Conservation (phyloP, 2,888 invertebrate species). For the Chrysopilus asiliformis region DNA sequence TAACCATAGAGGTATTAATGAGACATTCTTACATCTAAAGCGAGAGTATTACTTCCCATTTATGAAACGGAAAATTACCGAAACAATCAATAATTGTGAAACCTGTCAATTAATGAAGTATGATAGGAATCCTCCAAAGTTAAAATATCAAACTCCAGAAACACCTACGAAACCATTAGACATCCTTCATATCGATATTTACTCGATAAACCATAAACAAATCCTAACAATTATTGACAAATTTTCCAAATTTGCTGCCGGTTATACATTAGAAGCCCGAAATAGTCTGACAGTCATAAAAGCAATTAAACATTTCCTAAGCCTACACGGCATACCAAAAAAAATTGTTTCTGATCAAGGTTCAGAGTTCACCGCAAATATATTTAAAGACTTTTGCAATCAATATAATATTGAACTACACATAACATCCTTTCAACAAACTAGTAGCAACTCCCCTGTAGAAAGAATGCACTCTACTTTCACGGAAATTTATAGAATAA, state of each 20-base stretch:
- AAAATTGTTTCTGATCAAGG: no score
- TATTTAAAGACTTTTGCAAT: conserved; percentile 13
- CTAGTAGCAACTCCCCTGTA: conserved; percentile 12
- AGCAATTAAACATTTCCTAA: conserved; percentile 2
- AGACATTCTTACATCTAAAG: conserved; percentile 6
- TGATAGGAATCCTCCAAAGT: conserved; percentile 12
- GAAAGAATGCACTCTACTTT: conserved; percentile 13
- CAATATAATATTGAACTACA: conserved; percentile 10
- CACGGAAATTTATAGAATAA: conserved; percentile 14
- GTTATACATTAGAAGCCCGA: conserved; percentile 5
- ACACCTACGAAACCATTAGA: conserved; percentile 8
- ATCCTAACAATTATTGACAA: conserved; percentile 6
- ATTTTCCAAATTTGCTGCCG: conserved; percentile 8
- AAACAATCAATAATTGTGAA: conserved; percentile 10
- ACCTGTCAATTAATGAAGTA: conserved; percentile 6
- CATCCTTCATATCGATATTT: no score
- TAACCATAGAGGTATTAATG: conserved; percentile 9
- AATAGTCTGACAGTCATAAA: conserved; percentile 1
- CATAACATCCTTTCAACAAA: conserved; percentile 13
- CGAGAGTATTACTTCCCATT: conserved; percentile 8
- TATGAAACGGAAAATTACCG: conserved; percentile 7
- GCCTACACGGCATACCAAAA: conserved; percentile 4
- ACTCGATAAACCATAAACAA: conserved; percentile 4
- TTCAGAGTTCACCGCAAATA: conserved; percentile 10
- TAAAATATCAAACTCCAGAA: conserved; percentile 6